A percentile compares a stretch with the other conserved stretches of the same genome.
Evolutionary conservation across 2,797 vertebrate genomes (phyloP).

Genomic region (Astyanax mexicanus): DNA sequence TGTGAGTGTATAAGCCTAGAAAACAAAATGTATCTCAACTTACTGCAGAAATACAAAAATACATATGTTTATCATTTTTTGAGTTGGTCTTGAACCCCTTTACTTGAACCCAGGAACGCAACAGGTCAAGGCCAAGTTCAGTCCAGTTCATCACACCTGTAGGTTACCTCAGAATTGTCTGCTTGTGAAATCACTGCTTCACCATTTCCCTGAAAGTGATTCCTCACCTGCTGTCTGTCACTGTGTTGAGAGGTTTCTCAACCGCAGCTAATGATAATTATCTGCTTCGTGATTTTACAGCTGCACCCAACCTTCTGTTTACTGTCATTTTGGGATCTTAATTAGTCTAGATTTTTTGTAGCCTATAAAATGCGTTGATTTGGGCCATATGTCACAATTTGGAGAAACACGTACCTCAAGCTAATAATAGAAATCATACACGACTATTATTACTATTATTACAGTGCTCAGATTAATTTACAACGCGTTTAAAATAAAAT

Average conservation of each 20-base stretch:
- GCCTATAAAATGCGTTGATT: not conserved
- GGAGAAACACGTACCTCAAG: not conserved
- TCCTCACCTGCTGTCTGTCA: not conserved
- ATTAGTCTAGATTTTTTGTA: not conserved
- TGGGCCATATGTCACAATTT: not conserved
- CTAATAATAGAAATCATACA: not conserved
- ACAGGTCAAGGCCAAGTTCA: slow-evolving; percentile 7
- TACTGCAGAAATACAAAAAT: no score
- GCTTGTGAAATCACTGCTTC: not conserved
- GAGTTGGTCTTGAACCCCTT: not conserved
- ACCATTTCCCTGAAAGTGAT: not conserved
- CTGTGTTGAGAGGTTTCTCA: not conserved
- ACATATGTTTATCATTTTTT: no score
- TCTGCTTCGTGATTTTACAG: not conserved
- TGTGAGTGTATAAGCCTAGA: no score
- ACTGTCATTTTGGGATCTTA: not conserved
- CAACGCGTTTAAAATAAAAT: no score
- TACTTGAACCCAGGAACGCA: not conserved
- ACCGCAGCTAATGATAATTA: not conserved
- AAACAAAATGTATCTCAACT: no score
- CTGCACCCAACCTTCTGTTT: not conserved
- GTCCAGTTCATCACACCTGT: not conserved
- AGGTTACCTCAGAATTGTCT: not conserved
- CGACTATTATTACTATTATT: no score
- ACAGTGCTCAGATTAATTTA: not conserved